Evolutionary conservation across 2,113 vertebrate genomes (phyloP), one percentile per base, ranked within the genome.

Genomic region (Microcebus murinus): DNA sequence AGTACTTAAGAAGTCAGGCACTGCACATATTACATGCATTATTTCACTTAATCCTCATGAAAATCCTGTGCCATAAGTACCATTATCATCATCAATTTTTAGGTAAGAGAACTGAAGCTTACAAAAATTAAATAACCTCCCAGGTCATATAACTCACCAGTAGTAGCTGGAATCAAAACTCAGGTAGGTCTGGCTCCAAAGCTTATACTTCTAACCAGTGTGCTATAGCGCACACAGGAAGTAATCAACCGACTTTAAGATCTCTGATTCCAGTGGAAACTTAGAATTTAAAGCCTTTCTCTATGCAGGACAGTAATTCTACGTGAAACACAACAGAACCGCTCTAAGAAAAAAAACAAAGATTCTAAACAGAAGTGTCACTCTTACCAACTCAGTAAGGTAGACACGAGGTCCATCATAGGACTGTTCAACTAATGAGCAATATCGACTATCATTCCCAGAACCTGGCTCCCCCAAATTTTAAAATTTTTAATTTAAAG

Each of bases 401-500:
- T 31, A 71, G 25, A 50, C 57, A 68, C 20, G 57, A 81, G 48
- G 23, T 57, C 55, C 31, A 25, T 39, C n/a, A 70, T 1, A 48
- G 21, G 67, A 82, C 91, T 79, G 25, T 65, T 82, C 63, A 52
- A 68, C 77, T 76, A 95, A 91, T 9, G 45, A 95, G 25, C 59
- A 45, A 45, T 34, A 86, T 20, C 50, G 67, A 94, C 82, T 52
- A 86, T 39, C 15, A 48, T 87, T 94, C 82, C 79, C 83, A 93
- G 95, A 91, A 94, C 29, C 36, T 71, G 48, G 21, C 4, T 17
- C 29, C 14, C 6, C n/a, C 42, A 76, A 91, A 21, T 9, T 90
- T 82, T 82, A 50, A 65, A 86, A 74, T 23, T 84, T 93, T 91
- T 79, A 96, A 89, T 80, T 74, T 82, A 68, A 96, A 80, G 21